These are phyloP conservation scores for Chloroceryle aenea DNA, from an alignment of 2,113 vertebrate species.

Conservation along the genomic window DNA sequence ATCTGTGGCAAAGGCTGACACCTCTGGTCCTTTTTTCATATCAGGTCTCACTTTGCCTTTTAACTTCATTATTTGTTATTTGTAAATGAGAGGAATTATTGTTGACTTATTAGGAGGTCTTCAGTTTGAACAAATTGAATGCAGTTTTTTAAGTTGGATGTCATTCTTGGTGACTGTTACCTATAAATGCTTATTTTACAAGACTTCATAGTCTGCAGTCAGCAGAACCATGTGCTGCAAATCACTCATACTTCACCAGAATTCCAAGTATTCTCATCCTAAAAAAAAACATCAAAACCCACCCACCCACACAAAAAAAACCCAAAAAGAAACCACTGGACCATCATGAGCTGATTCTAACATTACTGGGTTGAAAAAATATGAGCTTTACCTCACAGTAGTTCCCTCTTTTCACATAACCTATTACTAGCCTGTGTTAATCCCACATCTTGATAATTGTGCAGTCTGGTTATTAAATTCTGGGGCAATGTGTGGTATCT, in stretches of 20 bases:
- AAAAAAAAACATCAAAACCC: no score
- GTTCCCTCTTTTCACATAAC: neutral
- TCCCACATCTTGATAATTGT: neutral
- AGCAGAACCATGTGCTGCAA: neutral
- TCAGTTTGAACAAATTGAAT: neutral
- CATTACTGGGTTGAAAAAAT: neutral
- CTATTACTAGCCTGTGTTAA: slow-evolving; percentile 12
- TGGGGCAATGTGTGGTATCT: slow-evolving; percentile 48
- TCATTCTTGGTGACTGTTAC: neutral
- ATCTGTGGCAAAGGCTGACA: neutral
- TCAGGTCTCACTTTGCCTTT: neutral
- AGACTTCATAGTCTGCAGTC: neutral
- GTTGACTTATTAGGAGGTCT: neutral
- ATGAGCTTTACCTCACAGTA: neutral
- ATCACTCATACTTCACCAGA: neutral
- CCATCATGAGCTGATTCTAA: neutral
- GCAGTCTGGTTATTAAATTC: slow-evolving; percentile 23
- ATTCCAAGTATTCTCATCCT: neutral
- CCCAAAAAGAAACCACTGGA: no score
- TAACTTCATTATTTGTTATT: neutral
- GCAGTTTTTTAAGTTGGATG: neutral
- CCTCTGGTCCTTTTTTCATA: neutral
- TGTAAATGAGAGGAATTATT: neutral
- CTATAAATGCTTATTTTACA: neutral
- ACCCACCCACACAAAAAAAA: no score